Base-by-base conservation (phyloP, 2,888 invertebrate genomes). In the Saturnia pavonia region DNA sequence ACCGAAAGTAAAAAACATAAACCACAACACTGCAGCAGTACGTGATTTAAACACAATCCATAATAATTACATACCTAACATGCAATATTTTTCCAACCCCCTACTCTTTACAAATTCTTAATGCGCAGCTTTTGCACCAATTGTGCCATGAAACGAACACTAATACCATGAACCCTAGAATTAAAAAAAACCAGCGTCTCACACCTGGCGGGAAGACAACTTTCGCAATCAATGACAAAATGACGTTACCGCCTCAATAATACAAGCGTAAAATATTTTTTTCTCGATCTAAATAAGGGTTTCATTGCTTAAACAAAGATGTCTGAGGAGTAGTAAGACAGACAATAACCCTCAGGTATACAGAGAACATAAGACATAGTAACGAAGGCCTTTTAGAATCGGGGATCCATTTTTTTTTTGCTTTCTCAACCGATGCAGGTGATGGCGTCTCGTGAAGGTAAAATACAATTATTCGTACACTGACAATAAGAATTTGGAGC, bases 91-190 rank as follows among this genome's bases (percentile, higher is more conserved):
- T 87, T 86, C 73, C 75, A 77, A 76, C 75, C 82, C 85, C 88
- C 84, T 34, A n/a, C n/a, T 83, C 85, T 86, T 86, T 86, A 85
- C 83, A 81, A 84, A 80, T 90, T 92, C 93, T 92, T 92, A 93
- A 91, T 90, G 92, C 91, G 89, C 92, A n/a, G n/a, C 92, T 91
- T 91, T 91, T 88, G 88, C 88, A 88, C 85, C 86, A 81, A 91
- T 92, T 92, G 92, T 91, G 82, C 74, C 81, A 87, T 87, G 88
- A 88, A 65, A 27, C 40, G 40, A 54, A 54, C 54, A 22, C 11
- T 89, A 88, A 86, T 87, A 86, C 82, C 82, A 79, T 88, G 88
- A 87, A 89, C 85, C 86, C 84, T 83, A 82, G 82, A 80, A 79
- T 81, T 80, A 82, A 84, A 88, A 87, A 84, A 85, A 86, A 78